Conservation (phyloP, 2,888 invertebrate species). For the Anoplius nigerrimus region DNA sequence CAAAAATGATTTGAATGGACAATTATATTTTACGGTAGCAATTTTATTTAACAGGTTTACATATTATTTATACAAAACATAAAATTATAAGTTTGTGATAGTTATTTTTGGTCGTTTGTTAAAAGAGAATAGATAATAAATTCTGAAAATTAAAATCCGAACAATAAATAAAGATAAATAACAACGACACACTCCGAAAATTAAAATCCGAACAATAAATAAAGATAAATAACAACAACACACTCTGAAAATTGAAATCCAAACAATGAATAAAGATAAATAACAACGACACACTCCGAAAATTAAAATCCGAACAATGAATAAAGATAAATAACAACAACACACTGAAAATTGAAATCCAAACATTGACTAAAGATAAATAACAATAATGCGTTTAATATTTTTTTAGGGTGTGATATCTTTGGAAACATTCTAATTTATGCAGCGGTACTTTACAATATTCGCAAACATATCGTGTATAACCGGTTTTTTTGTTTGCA, state of each 20-base stretch:
- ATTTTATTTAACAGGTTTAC: constrained; percentile 4
- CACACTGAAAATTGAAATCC: no score
- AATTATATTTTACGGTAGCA: not conserved
- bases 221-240: no score
- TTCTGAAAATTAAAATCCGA: constrained; percentile 2
- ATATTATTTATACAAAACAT: not conserved
- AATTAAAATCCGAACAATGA: no score
- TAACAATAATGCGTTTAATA: constrained; percentile 1
- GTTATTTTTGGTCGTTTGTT: constrained; percentile 2
- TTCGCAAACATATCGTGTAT: constrained; percentile 10
- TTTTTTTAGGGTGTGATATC: constrained; percentile 2
- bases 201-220: no score
- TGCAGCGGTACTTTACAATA: constrained; percentile 6
- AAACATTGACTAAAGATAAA: constrained; percentile 2
- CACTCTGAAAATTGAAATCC: no score
- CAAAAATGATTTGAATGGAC: not conserved
- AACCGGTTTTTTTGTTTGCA: constrained; percentile 1
- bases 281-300: no score
- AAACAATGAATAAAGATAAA: no score
- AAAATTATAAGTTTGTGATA: constrained; percentile 2
- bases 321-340: no score
- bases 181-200: no score
- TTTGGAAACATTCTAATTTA: not conserved
- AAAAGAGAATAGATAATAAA: constrained; percentile 1
- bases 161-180: not conserved